These are phyloP conservation scores for Papilio elwesi DNA, from an alignment of 2,888 invertebrate genomes.

Conservation along the genomic window DNA sequence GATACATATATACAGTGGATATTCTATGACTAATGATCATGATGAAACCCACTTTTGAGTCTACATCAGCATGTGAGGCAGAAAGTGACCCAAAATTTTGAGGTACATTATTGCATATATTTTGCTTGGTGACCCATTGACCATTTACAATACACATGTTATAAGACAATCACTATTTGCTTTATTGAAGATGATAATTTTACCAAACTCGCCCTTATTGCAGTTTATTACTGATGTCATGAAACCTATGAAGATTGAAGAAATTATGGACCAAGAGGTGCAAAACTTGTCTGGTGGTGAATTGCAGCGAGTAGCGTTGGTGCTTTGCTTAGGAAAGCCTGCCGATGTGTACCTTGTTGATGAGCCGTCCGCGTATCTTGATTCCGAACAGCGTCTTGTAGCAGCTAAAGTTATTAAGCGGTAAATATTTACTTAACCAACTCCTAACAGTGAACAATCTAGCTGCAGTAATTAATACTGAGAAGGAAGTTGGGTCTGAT, in stretches of 20 bases:
- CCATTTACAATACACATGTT: too few species aligned
- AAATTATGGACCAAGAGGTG: slow-evolving; percentile 98
- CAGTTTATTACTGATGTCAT: slow-evolving; percentile 99
- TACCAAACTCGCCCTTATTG: slow-evolving; percentile 43
- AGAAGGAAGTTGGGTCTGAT: too few species aligned
- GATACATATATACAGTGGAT: too few species aligned
- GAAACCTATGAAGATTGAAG: slow-evolving; percentile 98
- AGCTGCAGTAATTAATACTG: too few species aligned
- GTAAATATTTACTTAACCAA: slow-evolving; percentile 68
- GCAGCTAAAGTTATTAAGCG: slow-evolving; percentile 99
- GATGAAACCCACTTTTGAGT: too few species aligned
- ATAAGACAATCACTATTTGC: not conserved
- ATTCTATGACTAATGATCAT: too few species aligned
- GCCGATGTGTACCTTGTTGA: slow-evolving; percentile 99
- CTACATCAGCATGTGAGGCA: too few species aligned
- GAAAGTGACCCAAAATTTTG: too few species aligned
- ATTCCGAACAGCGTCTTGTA: slow-evolving; percentile 99
- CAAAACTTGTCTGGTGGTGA: slow-evolving; percentile 99
- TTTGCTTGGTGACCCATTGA: too few species aligned
- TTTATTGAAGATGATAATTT: slow-evolving; percentile 26
- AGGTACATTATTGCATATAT: too few species aligned
- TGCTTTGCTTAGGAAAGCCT: slow-evolving; percentile 98
- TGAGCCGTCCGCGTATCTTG: slow-evolving; percentile 99
- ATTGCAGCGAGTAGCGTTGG: slow-evolving; percentile 98
- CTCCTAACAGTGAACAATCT: too few species aligned